Percentiles rank a stretch among this genome's conserved stretches.
phyloP scores from a whole-genome alignment of 1,140 invertebrate genomes.

The Drosophila fuyamai region DNA sequence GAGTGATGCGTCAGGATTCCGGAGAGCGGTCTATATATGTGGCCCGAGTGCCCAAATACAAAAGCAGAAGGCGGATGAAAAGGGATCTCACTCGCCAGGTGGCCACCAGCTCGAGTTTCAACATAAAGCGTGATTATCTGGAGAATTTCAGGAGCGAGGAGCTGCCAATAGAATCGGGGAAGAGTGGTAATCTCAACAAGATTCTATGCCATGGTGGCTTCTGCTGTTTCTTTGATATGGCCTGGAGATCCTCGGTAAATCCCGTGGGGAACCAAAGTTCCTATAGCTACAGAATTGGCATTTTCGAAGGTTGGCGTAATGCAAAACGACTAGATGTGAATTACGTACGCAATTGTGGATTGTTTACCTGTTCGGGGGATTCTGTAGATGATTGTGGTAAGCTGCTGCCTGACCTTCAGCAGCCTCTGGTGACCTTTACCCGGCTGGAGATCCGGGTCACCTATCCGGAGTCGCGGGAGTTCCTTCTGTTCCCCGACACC shows the following conservation, averaged over 20 bases:
- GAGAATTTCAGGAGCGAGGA: slow-evolving; percentile 47
- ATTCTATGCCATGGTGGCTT: slow-evolving; percentile 46
- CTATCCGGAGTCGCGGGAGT: slow-evolving; percentile 44
- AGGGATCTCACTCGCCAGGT: not conserved
- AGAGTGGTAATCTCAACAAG: not conserved
- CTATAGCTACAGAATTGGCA: slow-evolving; percentile 61
- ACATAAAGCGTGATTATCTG: slow-evolving; percentile 64
- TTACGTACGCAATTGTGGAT: slow-evolving; percentile 62
- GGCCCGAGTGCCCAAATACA: slow-evolving; percentile 60
- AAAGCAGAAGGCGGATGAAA: not conserved
- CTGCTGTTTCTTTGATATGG: slow-evolving; percentile 72
- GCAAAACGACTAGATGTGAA: slow-evolving; percentile 54
- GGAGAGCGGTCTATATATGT: slow-evolving; percentile 58
- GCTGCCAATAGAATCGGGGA: slow-evolving; percentile 1
- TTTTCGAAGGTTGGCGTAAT: slow-evolving; percentile 67
- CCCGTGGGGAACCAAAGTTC: not conserved
- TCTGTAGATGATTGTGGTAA: slow-evolving; percentile 58
- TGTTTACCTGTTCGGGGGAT: slow-evolving; percentile 63
- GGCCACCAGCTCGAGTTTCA: slow-evolving; percentile 22
- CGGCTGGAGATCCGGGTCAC: slow-evolving; percentile 47
- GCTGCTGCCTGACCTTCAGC: slow-evolving; percentile 9
- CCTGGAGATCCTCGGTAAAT: slow-evolving; percentile 22
- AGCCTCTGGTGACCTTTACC: slow-evolving; percentile 32
- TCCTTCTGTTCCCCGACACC: slow-evolving; percentile 57
- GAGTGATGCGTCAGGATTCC: slow-evolving; percentile 45